These are phyloP conservation scores for Eupithecia inturbata DNA, from an alignment of 2,888 invertebrate species.

Conservation along the genomic window DNA sequence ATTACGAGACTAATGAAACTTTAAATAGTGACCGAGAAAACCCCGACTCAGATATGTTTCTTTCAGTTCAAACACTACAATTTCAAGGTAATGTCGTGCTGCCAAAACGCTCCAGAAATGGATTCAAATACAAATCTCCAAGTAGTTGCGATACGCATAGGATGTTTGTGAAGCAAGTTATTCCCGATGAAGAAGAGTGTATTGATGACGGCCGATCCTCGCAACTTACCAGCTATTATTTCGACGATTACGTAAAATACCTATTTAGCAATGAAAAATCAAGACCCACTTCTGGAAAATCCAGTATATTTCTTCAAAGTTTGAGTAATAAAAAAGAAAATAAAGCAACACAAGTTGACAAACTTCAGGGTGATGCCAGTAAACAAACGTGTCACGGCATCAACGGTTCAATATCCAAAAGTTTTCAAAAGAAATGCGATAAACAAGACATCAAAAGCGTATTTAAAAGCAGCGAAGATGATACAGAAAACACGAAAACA, in stretches of 20 bases:
- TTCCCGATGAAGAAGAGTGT: constrained; percentile 56
- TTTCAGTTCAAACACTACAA: constrained; percentile 74
- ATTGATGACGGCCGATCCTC: constrained; percentile 63
- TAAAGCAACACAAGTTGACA: constrained; percentile 62
- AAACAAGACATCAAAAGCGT: constrained; percentile 45
- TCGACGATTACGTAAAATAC: constrained; percentile 74
- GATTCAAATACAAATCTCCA: constrained; percentile 72
- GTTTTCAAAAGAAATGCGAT: constrained; percentile 39
- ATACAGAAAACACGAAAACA: constrained; percentile 62
- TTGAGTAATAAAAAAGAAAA: constrained; percentile 58
- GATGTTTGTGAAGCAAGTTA: constrained; percentile 75
- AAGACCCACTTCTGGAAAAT: constrained; percentile 68
- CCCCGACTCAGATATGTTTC: constrained; percentile 58
- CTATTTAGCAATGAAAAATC: constrained; percentile 65
- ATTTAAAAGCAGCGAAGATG: constrained; percentile 43
- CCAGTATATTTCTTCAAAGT: constrained; percentile 60
- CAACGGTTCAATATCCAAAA: constrained; percentile 48
- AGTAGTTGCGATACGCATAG: constrained; percentile 63
- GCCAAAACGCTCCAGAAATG: constrained; percentile 62
- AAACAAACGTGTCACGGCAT: constrained; percentile 50
- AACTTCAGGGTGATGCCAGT: constrained; percentile 40
- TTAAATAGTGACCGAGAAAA: constrained; percentile 45
- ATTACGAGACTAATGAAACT: constrained; percentile 41
- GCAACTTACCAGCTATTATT: constrained; percentile 66
- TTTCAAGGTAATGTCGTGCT: constrained; percentile 67